These are phyloP conservation scores for Cynoglossus semilaevis DNA, from an alignment of 2,113 vertebrate species.

Conservation along the genomic window DNA sequence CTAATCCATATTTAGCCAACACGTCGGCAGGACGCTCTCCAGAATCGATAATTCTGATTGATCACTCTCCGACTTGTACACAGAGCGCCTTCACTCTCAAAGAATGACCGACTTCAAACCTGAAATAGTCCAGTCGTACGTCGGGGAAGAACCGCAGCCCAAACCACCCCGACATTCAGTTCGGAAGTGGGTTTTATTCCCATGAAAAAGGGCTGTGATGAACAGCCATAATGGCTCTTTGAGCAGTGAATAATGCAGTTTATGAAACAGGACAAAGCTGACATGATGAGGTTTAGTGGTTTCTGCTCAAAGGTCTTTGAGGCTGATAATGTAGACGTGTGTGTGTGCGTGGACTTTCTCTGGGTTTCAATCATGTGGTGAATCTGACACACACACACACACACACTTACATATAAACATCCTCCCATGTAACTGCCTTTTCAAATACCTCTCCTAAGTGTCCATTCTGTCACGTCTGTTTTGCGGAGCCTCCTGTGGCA, in stretches of 20 bases:
- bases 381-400: slow-evolving; percentile 7
- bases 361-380: too few relatives aligned
- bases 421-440: slow-evolving; percentile 57
- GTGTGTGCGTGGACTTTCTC: slow-evolving; percentile 5
- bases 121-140: slow-evolving; percentile 18
- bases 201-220: not conserved
- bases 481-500: slow-evolving; percentile 26
- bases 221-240: not conserved
- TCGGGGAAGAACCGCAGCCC: slow-evolving; percentile 6
- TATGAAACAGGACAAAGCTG: not conserved
- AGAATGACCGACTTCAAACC: slow-evolving; percentile 35
- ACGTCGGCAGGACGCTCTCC: slow-evolving; percentile 53
- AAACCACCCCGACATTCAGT: not conserved
- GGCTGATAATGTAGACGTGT: slow-evolving; percentile 15
- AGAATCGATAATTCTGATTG: slow-evolving; percentile 63
- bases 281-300: not conserved
- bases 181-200: not conserved
- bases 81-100: slow-evolving; percentile 7
- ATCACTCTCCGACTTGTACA: slow-evolving; percentile 52
- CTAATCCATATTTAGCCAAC: slow-evolving; percentile 70
- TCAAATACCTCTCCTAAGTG: slow-evolving; percentile 52
- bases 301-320: slow-evolving; percentile 7
- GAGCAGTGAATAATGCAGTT: not conserved
- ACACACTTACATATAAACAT: slow-evolving; percentile 14
- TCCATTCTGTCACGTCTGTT: slow-evolving; percentile 65